Evolutionary conservation across 2,888 invertebrate species (phyloP), one percentile per base, ranked within the genome.

Genomic region (Acanthococcus lagerstroemiae): DNA sequence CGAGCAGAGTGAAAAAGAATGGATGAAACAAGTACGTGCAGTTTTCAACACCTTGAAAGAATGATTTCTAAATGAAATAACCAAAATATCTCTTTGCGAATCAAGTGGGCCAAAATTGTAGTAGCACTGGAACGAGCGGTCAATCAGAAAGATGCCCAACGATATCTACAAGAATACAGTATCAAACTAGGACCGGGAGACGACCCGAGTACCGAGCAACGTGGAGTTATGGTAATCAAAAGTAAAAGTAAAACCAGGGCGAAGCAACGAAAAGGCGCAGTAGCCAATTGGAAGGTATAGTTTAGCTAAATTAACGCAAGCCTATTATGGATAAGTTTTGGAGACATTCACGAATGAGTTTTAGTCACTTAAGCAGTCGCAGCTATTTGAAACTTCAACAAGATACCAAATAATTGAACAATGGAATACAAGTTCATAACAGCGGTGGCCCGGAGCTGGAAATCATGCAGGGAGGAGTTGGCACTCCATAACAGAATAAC

Each of bases 161-260:
- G 88, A 70, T 95, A 92, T 77, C 82, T 97, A 50, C 88, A 94
- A 76, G 91, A 94, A 72, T 99, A 99, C 78, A 95, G 95, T 57
- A 95, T 97, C 73, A 90, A 90, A 7, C 77, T 96, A 69, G 90
- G 90, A 0, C 88, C 89, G 0, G 85, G 86, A 0, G 89, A 90
- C 70, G 88, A 90, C 75, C 88, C 90, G 0, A 83, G 86, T 1
- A 87, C 86, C 67, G 92, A 93, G 76, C 87, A 90, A 71, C 81
- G 95, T 46, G 97, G 95, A 0, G 90, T 99, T 2, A 93, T 99
- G 89, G 94, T 97, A 65, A 99, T 99, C 76, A 99, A 97, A 79
- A 90, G 90, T 71, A 95, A 95, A 74, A 90, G 87, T 70, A 97
- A 96, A 78, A 97, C 97, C 0, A 82, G 92, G 69, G 99, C 99